Conservation (phyloP, 2,113 vertebrate genomes). For the Callaeas wilsoni region DNA sequence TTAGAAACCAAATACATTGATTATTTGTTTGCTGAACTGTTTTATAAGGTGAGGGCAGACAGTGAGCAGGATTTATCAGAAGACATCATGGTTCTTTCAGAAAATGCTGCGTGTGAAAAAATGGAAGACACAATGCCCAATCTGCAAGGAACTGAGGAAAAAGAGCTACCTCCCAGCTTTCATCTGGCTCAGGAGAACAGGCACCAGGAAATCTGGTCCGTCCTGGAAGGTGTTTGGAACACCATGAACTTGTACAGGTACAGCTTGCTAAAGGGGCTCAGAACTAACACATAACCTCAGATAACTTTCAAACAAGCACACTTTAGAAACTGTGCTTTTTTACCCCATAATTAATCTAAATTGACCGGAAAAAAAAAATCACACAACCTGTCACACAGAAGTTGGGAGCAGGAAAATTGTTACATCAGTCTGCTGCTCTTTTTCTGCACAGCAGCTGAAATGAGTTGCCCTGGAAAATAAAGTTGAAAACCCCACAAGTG, state of each 20-base stretch:
- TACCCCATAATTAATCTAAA: neutral
- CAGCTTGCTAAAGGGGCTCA: neutral
- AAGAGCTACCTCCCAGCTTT: constrained; percentile 59
- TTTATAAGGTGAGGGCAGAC: constrained; percentile 66
- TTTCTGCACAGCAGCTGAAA: neutral
- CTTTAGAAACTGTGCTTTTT: neutral
- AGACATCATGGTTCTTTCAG: constrained; percentile 53
- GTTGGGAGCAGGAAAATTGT: neutral
- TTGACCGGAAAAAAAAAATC: neutral
- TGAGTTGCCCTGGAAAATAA: neutral
- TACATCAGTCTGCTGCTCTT: neutral
- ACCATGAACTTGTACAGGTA: constrained; percentile 83
- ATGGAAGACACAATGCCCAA: constrained; percentile 46
- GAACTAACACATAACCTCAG: neutral
- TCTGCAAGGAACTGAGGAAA: constrained; percentile 59
- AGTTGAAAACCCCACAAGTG: neutral
- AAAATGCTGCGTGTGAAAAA: constrained; percentile 52
- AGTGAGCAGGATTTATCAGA: constrained; percentile 54
- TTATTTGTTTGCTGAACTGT: constrained; percentile 44
- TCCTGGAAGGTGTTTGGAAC: constrained; percentile 88
- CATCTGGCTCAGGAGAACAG: constrained; percentile 48
- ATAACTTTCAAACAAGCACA: neutral
- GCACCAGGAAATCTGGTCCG: constrained; percentile 83
- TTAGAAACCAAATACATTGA: constrained; percentile 1
- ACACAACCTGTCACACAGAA: neutral